Conservation (phyloP, 2,113 vertebrate genomes). For the Anoura caudifer region DNA sequence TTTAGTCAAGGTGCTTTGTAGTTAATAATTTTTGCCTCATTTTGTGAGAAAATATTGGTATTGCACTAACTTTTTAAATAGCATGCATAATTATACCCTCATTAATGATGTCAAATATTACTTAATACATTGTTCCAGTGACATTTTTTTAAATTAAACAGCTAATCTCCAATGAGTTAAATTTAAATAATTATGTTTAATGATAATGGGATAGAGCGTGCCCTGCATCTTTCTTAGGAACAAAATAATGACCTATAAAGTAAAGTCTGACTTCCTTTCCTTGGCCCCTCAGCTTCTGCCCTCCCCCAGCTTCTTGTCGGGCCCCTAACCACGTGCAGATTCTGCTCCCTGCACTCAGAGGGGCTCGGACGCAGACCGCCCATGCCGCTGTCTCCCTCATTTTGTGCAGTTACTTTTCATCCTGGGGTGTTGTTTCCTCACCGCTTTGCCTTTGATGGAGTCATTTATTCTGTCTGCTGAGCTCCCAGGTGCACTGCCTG, state of each 20-base stretch:
- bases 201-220: constrained; percentile 14
- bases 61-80: constrained; percentile 62
- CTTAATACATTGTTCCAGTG: constrained; percentile 58
- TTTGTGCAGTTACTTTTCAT: background rate
- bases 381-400: rapidly evolving
- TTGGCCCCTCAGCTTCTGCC: background rate
- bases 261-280: background rate
- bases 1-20: background rate
- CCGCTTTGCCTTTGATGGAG: background rate
- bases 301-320: background rate
- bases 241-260: background rate
- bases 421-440: background rate
- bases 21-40: constrained; percentile 38
- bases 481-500: background rate
- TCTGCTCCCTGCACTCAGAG: rapidly evolving
- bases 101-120: constrained; percentile 71
- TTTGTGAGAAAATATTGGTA: constrained; percentile 64
- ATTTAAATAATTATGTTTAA: constrained; percentile 64
- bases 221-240: background rate
- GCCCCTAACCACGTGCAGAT: rapidly evolving
- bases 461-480: background rate
- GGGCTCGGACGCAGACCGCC: rapidly evolving
- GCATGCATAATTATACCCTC: constrained; percentile 63
- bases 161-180: constrained; percentile 55
- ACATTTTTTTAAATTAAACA: constrained; percentile 63